Conservation (phyloP, 2,888 invertebrate species). For the Drosophila monieri region DNA sequence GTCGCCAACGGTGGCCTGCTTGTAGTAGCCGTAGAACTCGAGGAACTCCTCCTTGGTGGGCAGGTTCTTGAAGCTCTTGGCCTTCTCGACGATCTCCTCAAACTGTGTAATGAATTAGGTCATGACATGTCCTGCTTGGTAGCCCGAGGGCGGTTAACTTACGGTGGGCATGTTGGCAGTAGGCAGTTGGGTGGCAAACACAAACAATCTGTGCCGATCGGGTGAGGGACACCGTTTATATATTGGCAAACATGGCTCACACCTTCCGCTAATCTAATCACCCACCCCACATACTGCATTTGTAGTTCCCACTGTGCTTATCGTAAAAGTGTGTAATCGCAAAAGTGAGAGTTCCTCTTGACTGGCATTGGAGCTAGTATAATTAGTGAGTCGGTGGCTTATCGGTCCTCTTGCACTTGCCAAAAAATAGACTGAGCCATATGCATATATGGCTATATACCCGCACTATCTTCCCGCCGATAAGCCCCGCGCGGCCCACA, state of each 20-base stretch:
- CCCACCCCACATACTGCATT: constrained; percentile 24
- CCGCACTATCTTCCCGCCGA: constrained; percentile 14
- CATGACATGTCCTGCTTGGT: not conserved
- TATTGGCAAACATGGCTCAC: constrained; percentile 50
- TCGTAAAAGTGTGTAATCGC: constrained; percentile 25
- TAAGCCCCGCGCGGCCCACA: constrained; percentile 14
- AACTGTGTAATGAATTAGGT: constrained; percentile 85
- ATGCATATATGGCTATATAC: constrained; percentile 38
- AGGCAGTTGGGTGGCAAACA: constrained; percentile 36
- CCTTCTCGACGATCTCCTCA: constrained; percentile 89
- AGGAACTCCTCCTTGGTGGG: constrained; percentile 92
- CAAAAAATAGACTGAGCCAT: constrained; percentile 35
- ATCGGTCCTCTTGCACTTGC: constrained; percentile 61
- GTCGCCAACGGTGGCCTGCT: constrained; percentile 93
- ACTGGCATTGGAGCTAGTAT: constrained; percentile 24
- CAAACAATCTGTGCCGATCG: constrained; percentile 58
- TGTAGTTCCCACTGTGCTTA: constrained; percentile 38
- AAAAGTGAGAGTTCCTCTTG: constrained; percentile 30
- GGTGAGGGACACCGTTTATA: constrained; percentile 43
- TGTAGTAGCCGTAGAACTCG: constrained; percentile 92
- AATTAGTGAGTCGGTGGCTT: constrained; percentile 41
- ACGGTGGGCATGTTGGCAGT: constrained; percentile 72
- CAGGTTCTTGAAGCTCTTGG: constrained; percentile 89
- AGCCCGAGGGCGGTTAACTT: constrained; percentile 44
- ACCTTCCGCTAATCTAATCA: constrained; percentile 42